phyloP scores from a whole-genome alignment of 1,140 invertebrate genomes.

The Leptopilina clavipes region DNA sequence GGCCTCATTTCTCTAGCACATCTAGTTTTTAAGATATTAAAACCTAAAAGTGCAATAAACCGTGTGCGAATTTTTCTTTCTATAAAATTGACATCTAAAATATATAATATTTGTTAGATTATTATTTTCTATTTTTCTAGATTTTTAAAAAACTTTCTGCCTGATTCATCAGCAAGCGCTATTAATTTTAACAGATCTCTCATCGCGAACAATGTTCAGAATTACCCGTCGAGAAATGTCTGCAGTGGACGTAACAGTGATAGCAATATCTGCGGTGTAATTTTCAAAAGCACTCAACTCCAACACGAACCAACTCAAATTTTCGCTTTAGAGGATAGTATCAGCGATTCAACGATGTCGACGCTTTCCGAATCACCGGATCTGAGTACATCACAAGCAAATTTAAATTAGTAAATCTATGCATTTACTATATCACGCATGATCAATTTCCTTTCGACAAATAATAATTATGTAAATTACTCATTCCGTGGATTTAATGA shows the following conservation, averaged over 20 bases:
- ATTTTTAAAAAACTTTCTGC: background rate
- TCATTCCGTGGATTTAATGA: background rate
- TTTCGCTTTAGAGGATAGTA: constrained; percentile 3
- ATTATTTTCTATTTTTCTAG: background rate
- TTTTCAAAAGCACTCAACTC: constrained; percentile 20
- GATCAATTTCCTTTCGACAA: background rate
- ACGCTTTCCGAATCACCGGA: constrained; percentile 15
- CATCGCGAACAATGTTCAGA: background rate
- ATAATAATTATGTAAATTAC: constrained; percentile 1
- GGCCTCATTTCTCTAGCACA: too few relatives aligned
- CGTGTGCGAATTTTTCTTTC: too few relatives aligned
- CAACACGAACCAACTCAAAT: constrained; percentile 22
- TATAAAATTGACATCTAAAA: too few relatives aligned
- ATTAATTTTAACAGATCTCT: constrained; percentile 41
- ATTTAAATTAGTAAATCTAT: background rate
- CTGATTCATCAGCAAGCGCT: background rate
- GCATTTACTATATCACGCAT: background rate
- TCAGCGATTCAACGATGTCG: constrained; percentile 22
- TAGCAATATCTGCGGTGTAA: constrained; percentile 43
- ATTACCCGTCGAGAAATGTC: constrained; percentile 21
- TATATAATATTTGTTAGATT: too few relatives aligned
- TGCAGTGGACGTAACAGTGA: constrained; percentile 42
- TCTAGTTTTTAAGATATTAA: too few relatives aligned
- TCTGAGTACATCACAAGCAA: background rate
- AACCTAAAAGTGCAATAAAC: too few relatives aligned